Base-by-base conservation (phyloP, 2,888 invertebrate genomes). In the Azorinus chamasolen region DNA sequence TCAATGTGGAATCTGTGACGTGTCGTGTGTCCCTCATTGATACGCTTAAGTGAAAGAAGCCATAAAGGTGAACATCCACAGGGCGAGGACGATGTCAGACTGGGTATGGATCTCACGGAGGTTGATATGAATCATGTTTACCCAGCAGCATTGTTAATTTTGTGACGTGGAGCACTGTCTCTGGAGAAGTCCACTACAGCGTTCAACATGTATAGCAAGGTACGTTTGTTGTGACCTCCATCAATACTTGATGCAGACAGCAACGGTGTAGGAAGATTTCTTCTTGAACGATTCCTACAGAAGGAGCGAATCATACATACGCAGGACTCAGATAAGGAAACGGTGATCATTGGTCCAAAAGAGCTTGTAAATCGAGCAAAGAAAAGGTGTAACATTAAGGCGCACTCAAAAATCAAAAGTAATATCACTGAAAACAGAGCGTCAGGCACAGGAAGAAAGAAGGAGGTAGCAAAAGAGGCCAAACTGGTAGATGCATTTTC, bases 21-120 rank as follows among this genome's bases (percentile, higher is more conserved):
- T 55, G 77, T 41, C 16, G 64, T 41, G 70, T 79, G 79, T 68
- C 73, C 18, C 41, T 74, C 16, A 61, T 80, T 41, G 77, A 80
- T 32, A 32, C 39, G 68, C 66, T 37, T 20, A 48, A 48, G 16
- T 5, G 12, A 16, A 45, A 46, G 24, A 48, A 62, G 16, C 10
- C 18, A 27, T 22, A 3, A 12, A 32, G n/a, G 16, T n/a, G 18
- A 53, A 27, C 2, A 27, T 10, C 10, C 41, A 32, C 37, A 54
- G 3, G 14, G 14, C 16, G 46, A 61, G 24, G 41, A 63, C 27
- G 32, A 51, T 39, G 68, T 59, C 24, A 37, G 37, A 0, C 55
- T 75, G 2, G 75, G 75, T 5, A n/a, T 37, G 58, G 16, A 25
- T 12, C n/a, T 59, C 1, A 10, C 54, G n/a, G 27, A 62, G 16